Evolutionary conservation across 2,888 invertebrate species (phyloP).

Genomic region (Harmothoe impar): DNA sequence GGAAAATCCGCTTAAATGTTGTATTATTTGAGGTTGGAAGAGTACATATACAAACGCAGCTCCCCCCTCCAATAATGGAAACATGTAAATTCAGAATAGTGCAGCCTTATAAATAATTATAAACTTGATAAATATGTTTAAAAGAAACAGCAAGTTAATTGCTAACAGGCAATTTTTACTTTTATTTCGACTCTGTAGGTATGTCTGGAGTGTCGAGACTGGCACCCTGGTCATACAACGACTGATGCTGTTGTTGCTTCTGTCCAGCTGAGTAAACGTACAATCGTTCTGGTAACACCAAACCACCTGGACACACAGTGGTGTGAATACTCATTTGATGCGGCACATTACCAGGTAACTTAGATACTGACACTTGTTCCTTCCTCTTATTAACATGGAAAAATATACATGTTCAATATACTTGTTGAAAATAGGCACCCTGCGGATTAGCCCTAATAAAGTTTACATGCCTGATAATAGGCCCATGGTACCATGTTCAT

Average conservation of each 20-base stretch:
- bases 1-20: no score
- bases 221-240: not conserved
- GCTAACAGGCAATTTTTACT: no score
- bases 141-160: no score
- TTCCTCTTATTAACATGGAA: not conserved
- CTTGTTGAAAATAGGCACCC: not conserved
- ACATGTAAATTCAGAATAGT: no score
- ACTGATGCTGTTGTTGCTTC: not conserved
- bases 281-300: not conserved
- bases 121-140: no score
- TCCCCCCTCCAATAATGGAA: no score
- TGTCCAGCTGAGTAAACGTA: not conserved
- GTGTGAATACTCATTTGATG: not conserved
- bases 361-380: not conserved
- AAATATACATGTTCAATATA: not conserved
- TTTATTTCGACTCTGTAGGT: not conserved
- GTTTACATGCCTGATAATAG: not conserved
- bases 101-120: no score
- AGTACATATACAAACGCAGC: no score
- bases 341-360: conserved; percentile 1
- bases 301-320: not conserved
- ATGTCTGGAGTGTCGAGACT: not conserved
- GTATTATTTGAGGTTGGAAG: no score
- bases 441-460: not conserved
- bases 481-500: not conserved